Base-by-base conservation (phyloP, 30 jellyfish, hydroid and myxozoan species). In the Aurelia sp. region DNA sequence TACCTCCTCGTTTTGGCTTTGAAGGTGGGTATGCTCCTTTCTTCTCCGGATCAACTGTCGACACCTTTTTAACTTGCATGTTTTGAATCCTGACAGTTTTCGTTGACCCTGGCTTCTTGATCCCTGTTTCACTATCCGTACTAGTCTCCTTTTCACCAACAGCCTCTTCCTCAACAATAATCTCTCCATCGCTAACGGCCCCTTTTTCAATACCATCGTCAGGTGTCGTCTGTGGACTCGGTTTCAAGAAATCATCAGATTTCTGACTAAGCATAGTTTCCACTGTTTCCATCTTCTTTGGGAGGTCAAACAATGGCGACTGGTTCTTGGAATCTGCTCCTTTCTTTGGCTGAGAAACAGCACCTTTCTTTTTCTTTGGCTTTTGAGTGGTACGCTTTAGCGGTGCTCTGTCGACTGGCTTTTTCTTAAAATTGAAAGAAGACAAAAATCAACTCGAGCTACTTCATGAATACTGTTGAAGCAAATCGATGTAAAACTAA, bases 1-100 rank as follows among this genome's bases (percentile, higher is more conserved):
- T 81, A 1, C 48, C 67, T 11, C 91, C 84, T 16, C 80, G 79
- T 74, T 81, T 81, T 47, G 91, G 59, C 48, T 70, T 81, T 13
- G 91, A 81, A 18, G 91, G 91, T 33, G 91, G 91, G 60, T 81
- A 81, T 7, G 91, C 91, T 3, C 91, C 91, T 33, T 68, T 50
- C 66, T 67, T 66, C 27, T 81, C 84, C 17, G 91, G 84, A 41
- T 66, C 91, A 18, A 81, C 62, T 12, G 68, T 82, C 48, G 83
- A 23, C 9, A 81, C 75, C 59, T 81, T 66, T 78, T 67, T 55
- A 20, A 81, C 91, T n/a, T 81, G 84, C 62, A 81, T 55, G 55
- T 67, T 81, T 53, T 67, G 83, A 11, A 81, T 48, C 17, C 67
- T 37, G 16, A 79, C 72, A 18, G 19, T 79, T 61, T 44, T 40